These are phyloP conservation scores for Coleophora deauratella DNA, from an alignment of 2,888 invertebrate species.

Conservation along the genomic window DNA sequence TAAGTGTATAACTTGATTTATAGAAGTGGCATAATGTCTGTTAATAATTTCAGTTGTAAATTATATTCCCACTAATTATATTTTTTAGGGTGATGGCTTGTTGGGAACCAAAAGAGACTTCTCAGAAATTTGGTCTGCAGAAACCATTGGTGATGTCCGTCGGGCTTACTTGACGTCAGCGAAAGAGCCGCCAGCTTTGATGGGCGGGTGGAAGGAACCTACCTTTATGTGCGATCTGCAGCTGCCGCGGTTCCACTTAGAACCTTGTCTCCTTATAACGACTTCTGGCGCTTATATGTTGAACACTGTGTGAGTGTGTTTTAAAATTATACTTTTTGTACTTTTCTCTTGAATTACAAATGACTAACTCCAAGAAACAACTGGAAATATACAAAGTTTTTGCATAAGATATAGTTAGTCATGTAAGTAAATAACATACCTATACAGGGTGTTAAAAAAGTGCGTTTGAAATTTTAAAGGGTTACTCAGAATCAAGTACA, in stretches of 20 bases:
- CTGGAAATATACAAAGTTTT: no score
- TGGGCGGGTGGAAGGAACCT: conserved; percentile 52
- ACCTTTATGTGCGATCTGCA: conserved; percentile 62
- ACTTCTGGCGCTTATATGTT: conserved; percentile 70
- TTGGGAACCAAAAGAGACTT: conserved; percentile 47
- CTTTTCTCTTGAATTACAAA: no score
- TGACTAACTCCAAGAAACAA: no score
- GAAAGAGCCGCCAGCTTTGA: conserved; percentile 32
- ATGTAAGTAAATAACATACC: no score
- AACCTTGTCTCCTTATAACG: conserved; percentile 72
- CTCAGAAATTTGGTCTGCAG: conserved; percentile 56
- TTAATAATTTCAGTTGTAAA: no score
- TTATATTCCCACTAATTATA: no score
- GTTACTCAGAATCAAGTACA: no score
- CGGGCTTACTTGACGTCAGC: conserved; percentile 50
- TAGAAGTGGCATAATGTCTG: no score
- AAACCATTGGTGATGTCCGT: conserved; percentile 49
- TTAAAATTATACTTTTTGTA: background rate
- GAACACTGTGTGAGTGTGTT: conserved; percentile 56
- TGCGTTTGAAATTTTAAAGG: no score
- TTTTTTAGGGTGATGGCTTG: conserved; percentile 44
- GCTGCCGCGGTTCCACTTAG: conserved; percentile 53
- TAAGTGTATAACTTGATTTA: no score
- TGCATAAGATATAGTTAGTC: no score
- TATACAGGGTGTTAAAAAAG: no score